Evolutionary conservation across 2,888 invertebrate genomes (phyloP).

Genomic region (Lithophane socia): DNA sequence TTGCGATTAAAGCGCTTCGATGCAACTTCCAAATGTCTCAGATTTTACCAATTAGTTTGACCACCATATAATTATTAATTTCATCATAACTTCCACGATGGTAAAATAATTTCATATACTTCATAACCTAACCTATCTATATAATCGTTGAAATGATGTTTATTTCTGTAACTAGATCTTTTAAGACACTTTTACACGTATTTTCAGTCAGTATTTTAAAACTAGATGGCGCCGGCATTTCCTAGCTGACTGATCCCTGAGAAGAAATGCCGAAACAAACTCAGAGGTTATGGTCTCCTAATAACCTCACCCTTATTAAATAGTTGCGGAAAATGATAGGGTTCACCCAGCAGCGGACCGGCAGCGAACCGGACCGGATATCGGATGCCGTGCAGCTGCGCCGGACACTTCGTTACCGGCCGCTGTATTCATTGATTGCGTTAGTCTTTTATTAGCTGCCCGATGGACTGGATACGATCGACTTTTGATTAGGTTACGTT

Average conservation of each 20-base stretch:
- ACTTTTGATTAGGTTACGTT: slow-evolving; percentile 18
- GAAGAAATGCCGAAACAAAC: background rate
- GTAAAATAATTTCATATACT: too few relatives aligned
- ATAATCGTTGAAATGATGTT: too few relatives aligned
- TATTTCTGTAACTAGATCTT: too few relatives aligned
- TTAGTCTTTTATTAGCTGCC: slow-evolving; percentile 45
- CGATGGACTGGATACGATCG: slow-evolving; percentile 13
- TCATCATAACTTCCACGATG: too few relatives aligned
- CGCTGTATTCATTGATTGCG: slow-evolving; percentile 49
- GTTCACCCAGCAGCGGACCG: slow-evolving; percentile 8
- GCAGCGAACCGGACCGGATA: slow-evolving; percentile 18
- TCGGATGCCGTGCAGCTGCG: slow-evolving; percentile 39
- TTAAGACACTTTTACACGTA: too few relatives aligned
- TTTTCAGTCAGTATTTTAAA: background rate
- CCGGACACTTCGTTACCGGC: slow-evolving; percentile 50
- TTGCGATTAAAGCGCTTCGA: too few relatives aligned
- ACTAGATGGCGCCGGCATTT: background rate
- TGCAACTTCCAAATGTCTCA: too few relatives aligned
- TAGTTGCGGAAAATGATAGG: slow-evolving; percentile 36
- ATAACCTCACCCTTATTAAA: slow-evolving; percentile 6
- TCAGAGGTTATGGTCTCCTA: too few relatives aligned
- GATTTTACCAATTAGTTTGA: too few relatives aligned
- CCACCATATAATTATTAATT: too few relatives aligned
- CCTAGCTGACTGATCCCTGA: background rate
- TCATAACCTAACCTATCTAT: too few relatives aligned